Evolutionary conservation across 2,113 vertebrate genomes (phyloP).

Genomic region (Chlamydotis undulata): DNA sequence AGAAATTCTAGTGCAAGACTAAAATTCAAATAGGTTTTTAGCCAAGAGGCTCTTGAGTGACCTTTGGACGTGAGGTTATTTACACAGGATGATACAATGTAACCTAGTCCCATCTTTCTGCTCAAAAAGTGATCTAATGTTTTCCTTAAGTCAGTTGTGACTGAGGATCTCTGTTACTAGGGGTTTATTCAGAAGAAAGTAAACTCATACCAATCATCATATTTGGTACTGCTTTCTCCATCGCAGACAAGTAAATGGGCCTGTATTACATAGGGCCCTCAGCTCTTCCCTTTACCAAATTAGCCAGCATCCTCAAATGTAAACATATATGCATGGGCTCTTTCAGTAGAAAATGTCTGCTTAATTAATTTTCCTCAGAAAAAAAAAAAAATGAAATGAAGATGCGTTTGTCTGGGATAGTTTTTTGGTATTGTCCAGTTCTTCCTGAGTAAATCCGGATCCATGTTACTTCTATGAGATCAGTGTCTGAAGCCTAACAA

Average conservation of each 20-base stretch:
- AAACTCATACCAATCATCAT: background rate
- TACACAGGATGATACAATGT: background rate
- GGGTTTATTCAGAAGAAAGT: background rate
- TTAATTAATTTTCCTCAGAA: background rate
- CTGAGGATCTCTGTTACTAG: background rate
- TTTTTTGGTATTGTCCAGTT: background rate
- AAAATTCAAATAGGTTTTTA: background rate
- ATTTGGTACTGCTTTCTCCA: background rate
- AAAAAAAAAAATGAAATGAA: background rate
- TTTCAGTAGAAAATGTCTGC: background rate
- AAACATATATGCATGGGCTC: fast-evolving
- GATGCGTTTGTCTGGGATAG: background rate
- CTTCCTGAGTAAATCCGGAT: background rate
- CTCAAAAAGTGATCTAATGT: background rate
- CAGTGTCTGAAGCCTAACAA: background rate
- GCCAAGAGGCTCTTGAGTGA: background rate
- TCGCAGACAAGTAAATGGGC: background rate
- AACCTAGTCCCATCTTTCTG: background rate
- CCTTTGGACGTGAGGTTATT: background rate
- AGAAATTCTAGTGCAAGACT: background rate
- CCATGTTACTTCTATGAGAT: background rate
- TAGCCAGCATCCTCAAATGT: fast-evolving
- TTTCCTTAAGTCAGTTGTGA: background rate
- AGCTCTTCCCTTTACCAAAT: background rate
- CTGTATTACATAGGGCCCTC: background rate